Evolutionary conservation across 2,113 vertebrate species (phyloP).

Genomic region (Brienomyrus brachyistius): DNA sequence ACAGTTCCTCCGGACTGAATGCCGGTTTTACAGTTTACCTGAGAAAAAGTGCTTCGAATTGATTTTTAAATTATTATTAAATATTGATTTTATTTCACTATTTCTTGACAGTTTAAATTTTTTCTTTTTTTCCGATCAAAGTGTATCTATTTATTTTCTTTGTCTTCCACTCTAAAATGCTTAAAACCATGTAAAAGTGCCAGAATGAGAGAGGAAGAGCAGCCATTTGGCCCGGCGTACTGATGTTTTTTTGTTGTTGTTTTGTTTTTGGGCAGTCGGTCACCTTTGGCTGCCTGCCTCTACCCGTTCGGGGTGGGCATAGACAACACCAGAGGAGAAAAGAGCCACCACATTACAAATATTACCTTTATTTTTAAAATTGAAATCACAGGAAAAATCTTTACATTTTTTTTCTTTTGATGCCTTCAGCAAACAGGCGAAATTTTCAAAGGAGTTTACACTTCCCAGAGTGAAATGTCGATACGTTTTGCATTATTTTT

Average conservation of each 20-base stretch:
- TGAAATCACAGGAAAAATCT: conserved; percentile 16
- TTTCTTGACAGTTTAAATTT: background rate
- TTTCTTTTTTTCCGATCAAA: background rate
- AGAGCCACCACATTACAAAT: background rate
- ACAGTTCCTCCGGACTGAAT: conserved; percentile 19
- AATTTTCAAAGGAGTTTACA: background rate
- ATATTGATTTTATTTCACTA: background rate
- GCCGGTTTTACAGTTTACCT: background rate
- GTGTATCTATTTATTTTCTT: background rate
- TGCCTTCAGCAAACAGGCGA: conserved; percentile 1
- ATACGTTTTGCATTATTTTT: background rate
- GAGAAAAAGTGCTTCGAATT: background rate
- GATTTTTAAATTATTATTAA: background rate
- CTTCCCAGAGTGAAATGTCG: background rate
- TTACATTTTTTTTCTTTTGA: background rate
- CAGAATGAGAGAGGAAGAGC: background rate
- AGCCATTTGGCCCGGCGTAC: background rate
- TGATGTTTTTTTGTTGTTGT: background rate
- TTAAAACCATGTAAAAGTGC: background rate
- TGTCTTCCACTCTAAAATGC: background rate
- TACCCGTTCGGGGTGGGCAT: background rate
- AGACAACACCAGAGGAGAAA: background rate
- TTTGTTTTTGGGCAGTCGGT: background rate
- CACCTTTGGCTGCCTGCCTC: background rate
- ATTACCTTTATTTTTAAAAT: background rate